phyloP scores from a whole-genome alignment of 2,888 invertebrate species.

The Pristionchus entomophagus region DNA sequence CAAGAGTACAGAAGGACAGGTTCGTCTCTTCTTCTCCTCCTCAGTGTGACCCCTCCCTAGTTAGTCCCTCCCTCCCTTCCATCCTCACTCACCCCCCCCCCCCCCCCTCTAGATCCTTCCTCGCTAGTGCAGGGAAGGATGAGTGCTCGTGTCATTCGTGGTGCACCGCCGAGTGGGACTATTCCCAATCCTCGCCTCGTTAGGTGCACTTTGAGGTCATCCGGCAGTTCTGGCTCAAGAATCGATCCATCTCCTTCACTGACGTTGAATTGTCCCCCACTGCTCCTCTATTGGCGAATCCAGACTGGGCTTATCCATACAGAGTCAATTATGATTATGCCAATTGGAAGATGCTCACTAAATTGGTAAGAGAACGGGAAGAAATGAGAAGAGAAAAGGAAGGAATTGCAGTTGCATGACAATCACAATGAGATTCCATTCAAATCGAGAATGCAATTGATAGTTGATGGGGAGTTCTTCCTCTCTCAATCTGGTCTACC shows the following conservation, averaged over 20 bases:
- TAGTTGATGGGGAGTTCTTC: slow-evolving; percentile 72
- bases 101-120: not conserved
- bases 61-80: not conserved
- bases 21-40: not conserved
- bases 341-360: slow-evolving; percentile 73
- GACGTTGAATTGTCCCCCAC: slow-evolving; percentile 69
- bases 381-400: not conserved
- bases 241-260: slow-evolving; percentile 69
- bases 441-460: slow-evolving; percentile 71
- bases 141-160: not conserved
- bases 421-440: slow-evolving; percentile 66
- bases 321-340: slow-evolving; percentile 73
- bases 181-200: slow-evolving; percentile 6
- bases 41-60: not conserved
- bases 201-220: slow-evolving; percentile 56
- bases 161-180: not conserved
- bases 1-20: slow-evolving; percentile 70
- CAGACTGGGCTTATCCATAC: slow-evolving; percentile 73
- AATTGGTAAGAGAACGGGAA: slow-evolving; percentile 55
- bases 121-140: not conserved
- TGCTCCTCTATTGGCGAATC: slow-evolving; percentile 72
- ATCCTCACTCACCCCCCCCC: not conserved
- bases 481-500: slow-evolving; percentile 67
- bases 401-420: slow-evolving; percentile 63
- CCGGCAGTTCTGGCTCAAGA: slow-evolving; percentile 74